Conservation (phyloP, 1,140 invertebrate genomes). For the Apis florea region DNA sequence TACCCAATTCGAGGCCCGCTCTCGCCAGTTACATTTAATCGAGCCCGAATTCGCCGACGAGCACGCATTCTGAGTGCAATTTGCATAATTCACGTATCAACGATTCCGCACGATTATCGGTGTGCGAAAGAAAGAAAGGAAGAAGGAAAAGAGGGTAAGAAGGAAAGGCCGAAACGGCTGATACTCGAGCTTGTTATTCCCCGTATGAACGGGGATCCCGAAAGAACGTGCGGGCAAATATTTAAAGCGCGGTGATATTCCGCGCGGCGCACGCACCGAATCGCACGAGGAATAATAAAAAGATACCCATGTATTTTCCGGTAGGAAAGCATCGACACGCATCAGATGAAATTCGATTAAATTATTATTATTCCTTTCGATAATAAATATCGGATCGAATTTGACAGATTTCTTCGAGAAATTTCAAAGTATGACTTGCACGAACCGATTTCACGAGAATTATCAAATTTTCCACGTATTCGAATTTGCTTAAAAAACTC, state of each 20-base stretch:
- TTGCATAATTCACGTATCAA: conserved; percentile 30
- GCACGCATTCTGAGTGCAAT: conserved; percentile 1
- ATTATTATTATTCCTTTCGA: not conserved
- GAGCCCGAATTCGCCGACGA: conserved; percentile 16
- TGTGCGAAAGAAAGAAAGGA: not conserved
- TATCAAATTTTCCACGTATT: no score
- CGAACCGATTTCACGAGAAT: no score
- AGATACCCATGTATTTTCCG: not conserved
- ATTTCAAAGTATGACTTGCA: no score
- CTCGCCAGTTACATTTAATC: conserved; percentile 2
- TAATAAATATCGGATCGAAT: no score
- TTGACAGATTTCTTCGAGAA: no score
- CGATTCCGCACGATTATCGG: not conserved
- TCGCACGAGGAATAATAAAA: conserved; percentile 55
- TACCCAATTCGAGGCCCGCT: not conserved
- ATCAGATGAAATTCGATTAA: not conserved
- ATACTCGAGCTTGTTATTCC: conserved; percentile 30
- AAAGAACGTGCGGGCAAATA: conserved; percentile 50
- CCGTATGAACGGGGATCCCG: conserved; percentile 19
- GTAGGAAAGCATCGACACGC: conserved; percentile 25
- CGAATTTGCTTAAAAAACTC: no score
- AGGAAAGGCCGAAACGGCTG: not conserved
- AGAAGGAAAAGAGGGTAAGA: not conserved
- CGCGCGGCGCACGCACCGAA: conserved; percentile 33
- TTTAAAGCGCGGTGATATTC: conserved; percentile 56